Percentiles rank a stretch among this genome's conserved stretches.
These are phyloP conservation scores for Mimumesa dahlbomi DNA, from an alignment of 2,888 invertebrate genomes.

Conservation along the genomic window DNA sequence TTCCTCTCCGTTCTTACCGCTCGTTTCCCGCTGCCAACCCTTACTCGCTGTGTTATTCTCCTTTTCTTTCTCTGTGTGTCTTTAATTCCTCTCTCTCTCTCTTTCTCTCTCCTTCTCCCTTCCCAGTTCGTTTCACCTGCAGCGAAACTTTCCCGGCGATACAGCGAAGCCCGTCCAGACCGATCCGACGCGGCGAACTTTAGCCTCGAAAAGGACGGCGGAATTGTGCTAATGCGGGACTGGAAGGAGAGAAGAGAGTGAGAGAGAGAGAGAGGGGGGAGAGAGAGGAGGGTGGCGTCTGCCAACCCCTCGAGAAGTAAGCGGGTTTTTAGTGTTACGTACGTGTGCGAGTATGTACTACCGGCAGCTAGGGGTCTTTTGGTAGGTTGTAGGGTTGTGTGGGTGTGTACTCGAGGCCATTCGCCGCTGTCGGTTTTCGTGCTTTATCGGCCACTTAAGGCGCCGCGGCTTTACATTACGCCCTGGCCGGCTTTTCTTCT, in stretches of 20 bases:
- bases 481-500: conserved; percentile 16
- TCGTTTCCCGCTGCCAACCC: background rate
- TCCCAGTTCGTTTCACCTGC: background rate
- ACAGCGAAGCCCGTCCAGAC: background rate
- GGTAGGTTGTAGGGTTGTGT: background rate
- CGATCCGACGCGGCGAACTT: conserved; percentile 6
- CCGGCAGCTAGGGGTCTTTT: background rate
- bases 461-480: conserved; percentile 46
- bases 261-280: too few species aligned
- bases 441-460: conserved; percentile 65
- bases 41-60: background rate
- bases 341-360: conserved; percentile 3
- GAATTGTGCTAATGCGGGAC: conserved; percentile 50
- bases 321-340: conserved; percentile 12
- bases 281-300: background rate
- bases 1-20: background rate
- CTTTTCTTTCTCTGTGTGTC: too few species aligned
- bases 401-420: conserved; percentile 27
- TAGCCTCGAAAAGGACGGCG: conserved; percentile 34
- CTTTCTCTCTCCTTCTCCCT: background rate
- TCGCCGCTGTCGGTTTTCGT: conserved; percentile 54
- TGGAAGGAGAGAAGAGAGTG: too few species aligned
- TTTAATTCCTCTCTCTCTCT: conserved; percentile 1
- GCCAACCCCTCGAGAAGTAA: conserved; percentile 16
- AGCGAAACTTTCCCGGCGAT: conserved; percentile 17